Base-by-base conservation (phyloP, 2,888 invertebrate species). In the Rhamphomyia laevipes region DNA sequence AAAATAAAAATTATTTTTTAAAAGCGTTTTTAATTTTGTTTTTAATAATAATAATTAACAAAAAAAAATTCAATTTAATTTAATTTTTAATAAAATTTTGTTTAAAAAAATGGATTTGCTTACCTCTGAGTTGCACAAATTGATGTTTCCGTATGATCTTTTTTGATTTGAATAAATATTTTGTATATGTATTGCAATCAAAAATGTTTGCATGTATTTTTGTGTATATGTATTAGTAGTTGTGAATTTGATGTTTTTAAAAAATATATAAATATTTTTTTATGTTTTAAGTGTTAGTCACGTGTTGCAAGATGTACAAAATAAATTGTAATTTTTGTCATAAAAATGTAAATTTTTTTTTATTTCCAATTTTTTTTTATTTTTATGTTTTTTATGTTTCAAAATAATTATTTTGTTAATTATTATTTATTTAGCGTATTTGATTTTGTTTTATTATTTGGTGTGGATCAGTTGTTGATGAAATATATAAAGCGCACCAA, bases 111-210 rank as follows among this genome's bases (percentile, higher is more conserved):
- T 45, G 49, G 43, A 41, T 40, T 33, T 49, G 59, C 70, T 70
- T 68, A 70, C 70, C 70, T 70, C 57, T 70, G 70, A 45, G 64
- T 68, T 51, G 68, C 67, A 56, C 68, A 68, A 61, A 69, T 64
- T 52, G 67, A 66, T 51, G 67, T 63, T 59, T 70, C 70, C 63
- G 70, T 70, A 53, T 68, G 67, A 61, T 70, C 70, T 70, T 65
- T 58, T 56, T 45, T 45, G 33, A 45, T 54, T 43, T n/a, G n/a
- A 37, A 35, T 41, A 33, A 42, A 46, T 51, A 44, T 37, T 48
- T 52, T 38, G n/a, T n/a, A n/a, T n/a, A n/a, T n/a, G n/a, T 43
- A 13, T 35, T 13, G n/a, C 35, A 35, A 35, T n/a, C 11, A n/a
- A 5, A 35, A 35, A n/a, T 38, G 7, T 18, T 35, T 12, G 18